Base-by-base conservation (phyloP, 2,797 vertebrate species). In the Pogonophryne albipinna region DNA sequence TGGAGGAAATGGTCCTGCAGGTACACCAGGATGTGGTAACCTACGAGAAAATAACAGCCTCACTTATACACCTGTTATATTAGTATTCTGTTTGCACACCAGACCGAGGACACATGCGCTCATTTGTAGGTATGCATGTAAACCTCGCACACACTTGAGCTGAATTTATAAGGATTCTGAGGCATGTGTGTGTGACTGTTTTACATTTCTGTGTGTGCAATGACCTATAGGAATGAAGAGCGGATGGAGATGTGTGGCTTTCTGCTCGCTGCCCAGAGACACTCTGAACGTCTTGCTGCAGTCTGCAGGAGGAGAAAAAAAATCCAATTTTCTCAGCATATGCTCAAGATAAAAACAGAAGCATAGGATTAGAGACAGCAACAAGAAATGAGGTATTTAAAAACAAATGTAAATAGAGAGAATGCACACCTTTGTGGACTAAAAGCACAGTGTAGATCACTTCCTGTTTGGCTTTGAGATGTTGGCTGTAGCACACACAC, bases 171-270 rank as follows among this genome's bases (percentile, higher is more conserved):
- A 64, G 12, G 38, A 49, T 34, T 38, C 2, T 31, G 44, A 8
- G 63, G 47, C 52, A 49, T 27, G 14, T 55, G 17, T 41, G 17
- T 52, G 13, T 67, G 34, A 12, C 11, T 64, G 49, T 50, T 10
- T 75, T 49, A 14, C 3, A 45, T 45, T 53, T 82, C 15, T 66
- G 51, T 81, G 76, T 79, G 79, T 57, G 67, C 90, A 95, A 74
- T 72, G 89, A 98, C 98, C 97, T 80, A 98, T 94, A 71, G 95
- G 95, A 81, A 99, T 95, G 91, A 99, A 98, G 85, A 96, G 88
- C 4, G 97, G 94, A 77, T 91, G 92, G 57, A 96, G 73, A 34
- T 71, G 85, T 74, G 76, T 79, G 66, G 87, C 23, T 85, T 66
- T 91, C 89, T 65, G 46, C 1, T 84, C 80, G 74, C 83, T 83